phyloP scores from a whole-genome alignment of 1,140 invertebrate species.

The Diachasma alloeum region DNA sequence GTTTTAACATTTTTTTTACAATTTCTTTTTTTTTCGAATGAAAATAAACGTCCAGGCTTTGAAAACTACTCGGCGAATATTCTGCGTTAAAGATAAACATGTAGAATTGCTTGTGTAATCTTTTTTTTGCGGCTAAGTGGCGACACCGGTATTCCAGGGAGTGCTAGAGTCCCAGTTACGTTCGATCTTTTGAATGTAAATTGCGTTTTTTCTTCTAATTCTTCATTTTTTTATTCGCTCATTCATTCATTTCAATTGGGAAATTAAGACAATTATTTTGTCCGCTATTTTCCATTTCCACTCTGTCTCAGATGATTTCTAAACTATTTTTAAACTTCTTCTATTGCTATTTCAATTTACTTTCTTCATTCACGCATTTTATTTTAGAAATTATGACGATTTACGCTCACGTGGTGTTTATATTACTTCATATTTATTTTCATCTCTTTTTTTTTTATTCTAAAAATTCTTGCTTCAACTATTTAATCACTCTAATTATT shows the following conservation, averaged over 20 bases:
- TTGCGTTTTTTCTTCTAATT: background rate
- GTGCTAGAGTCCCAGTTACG: background rate
- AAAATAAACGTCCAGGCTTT: background rate
- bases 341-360: too few relatives aligned
- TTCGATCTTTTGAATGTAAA: background rate
- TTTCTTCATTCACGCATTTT: too few relatives aligned
- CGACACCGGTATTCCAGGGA: conserved; percentile 1
- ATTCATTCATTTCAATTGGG: too few relatives aligned
- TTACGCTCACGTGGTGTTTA: too few relatives aligned
- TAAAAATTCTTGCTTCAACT: background rate
- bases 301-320: too few relatives aligned
- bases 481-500: background rate
- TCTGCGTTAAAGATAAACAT: background rate
- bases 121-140: conserved; percentile 4
- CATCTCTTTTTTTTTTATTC: background rate
- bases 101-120: conserved; percentile 5
- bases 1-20: conserved; percentile 9
- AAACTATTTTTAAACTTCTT: too few relatives aligned
- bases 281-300: too few relatives aligned
- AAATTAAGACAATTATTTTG: too few relatives aligned
- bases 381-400: too few relatives aligned
- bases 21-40: background rate
- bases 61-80: conserved; percentile 6
- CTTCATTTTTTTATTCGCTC: background rate
- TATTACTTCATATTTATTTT: background rate